Evolutionary conservation across 2,797 vertebrate species (phyloP).

Genomic region (Trichosurus vulpecula): DNA sequence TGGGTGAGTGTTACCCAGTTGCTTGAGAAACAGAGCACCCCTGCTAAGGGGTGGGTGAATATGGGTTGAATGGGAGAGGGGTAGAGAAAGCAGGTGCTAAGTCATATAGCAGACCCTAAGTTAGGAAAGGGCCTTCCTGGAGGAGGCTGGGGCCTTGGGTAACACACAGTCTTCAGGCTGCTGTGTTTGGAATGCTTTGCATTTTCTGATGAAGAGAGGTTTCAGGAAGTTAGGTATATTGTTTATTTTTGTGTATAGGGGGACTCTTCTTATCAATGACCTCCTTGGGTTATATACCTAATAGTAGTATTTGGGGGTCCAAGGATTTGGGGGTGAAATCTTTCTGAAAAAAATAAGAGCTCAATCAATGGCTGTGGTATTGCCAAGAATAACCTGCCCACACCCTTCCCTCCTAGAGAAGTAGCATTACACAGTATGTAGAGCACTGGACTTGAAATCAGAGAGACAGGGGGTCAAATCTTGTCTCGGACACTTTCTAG

Average conservation of each 20-base stretch:
- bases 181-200: background rate
- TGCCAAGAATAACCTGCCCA: background rate
- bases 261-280: background rate
- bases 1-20: constrained; percentile 85
- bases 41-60: background rate
- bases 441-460: background rate
- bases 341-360: background rate
- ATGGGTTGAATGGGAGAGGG: background rate
- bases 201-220: background rate
- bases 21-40: too few relatives aligned
- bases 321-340: too few relatives aligned
- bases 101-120: background rate
- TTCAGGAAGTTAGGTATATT: background rate
- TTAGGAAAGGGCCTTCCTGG: background rate
- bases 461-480: background rate
- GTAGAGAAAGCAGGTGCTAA: background rate
- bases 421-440: background rate
- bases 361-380: background rate
- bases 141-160: background rate
- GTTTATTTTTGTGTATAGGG: background rate
- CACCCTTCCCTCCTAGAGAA: background rate
- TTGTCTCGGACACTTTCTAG: background rate
- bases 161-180: background rate
- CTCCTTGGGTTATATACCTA: background rate
- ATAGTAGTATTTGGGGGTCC: background rate